Base-by-base conservation (phyloP, 30 jellyfish, hydroid and myxozoan species). In the Aurelia sp. region DNA sequence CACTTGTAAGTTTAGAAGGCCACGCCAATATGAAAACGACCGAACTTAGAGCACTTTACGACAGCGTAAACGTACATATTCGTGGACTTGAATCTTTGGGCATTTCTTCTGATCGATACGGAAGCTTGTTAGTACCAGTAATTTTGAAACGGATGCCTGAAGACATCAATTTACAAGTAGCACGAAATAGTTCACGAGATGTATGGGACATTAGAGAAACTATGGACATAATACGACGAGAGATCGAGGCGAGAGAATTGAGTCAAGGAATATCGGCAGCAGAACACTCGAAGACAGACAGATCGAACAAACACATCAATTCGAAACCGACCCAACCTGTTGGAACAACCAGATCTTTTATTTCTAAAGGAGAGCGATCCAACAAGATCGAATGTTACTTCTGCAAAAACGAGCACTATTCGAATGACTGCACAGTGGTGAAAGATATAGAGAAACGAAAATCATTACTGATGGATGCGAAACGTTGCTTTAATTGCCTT, bases 31-130 rank as follows among this genome's bases (percentile, higher is more conserved):
- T 52, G 57, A 50, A 30, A 3, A 74, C 41, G 5, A 30, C 66
- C 1, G 31, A 59, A 11, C 48, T 81, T 4, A 64, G 91, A 71
- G 41, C 35, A 31, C 22, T 84, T 84, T 71, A 70, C 61, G 91
- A 84, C 71, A 84, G 13, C 57, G 31, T 74, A 18, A 85, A 53
- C 64, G 35, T 58, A 7, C 95, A 90, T 13, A 66, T 90, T n/a
- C 59, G 87, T 68, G 84, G 95, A 47, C 74, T 82, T 15, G 91
- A 90, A 33, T 63, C 83, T n/a, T 63, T 82, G 7, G 97, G 94
- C 17, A 65, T 81, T 2, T 33, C 76, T 5, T 58, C 87, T 18
- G 86, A 81, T 2, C 31, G 22, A 19, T 90, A 82, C 38, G 97
- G 97, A 68, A 53, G 89, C 72, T 74, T 90, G 3, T 75, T 88